phyloP scores from a whole-genome alignment of 2,888 invertebrate species.

The Drosophila aldrichi region DNA sequence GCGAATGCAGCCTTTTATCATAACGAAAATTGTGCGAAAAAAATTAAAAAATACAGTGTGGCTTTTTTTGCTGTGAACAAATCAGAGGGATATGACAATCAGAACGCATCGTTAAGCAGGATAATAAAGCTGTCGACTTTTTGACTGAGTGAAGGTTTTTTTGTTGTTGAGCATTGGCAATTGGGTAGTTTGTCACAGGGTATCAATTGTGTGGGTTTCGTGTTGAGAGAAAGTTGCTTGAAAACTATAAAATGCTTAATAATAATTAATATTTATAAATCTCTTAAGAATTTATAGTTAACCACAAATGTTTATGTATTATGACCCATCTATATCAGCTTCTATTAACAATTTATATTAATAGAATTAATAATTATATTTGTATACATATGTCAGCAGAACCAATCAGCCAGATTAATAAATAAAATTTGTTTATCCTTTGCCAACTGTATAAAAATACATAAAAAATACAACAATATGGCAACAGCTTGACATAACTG shows the following conservation, averaged over 20 bases:
- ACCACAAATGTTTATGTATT: too few species aligned
- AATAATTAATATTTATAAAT: too few species aligned
- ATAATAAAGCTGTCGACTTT: constrained; percentile 46
- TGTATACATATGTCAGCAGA: constrained; percentile 11
- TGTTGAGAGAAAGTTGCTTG: not conserved
- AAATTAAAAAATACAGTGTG: constrained; percentile 7
- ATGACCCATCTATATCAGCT: too few species aligned
- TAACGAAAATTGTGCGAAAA: constrained; percentile 38
- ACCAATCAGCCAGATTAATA: constrained; percentile 23
- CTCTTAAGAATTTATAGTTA: too few species aligned
- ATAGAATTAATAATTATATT: too few species aligned
- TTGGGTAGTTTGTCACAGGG: not conserved
- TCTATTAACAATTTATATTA: not conserved
- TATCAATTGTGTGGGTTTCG: not conserved
- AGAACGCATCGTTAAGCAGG: constrained; percentile 55
- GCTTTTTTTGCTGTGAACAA: constrained; percentile 8
- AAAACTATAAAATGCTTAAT: too few species aligned
- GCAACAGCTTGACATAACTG: not conserved
- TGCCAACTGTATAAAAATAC: constrained; percentile 13
- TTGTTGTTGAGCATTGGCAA: not conserved
- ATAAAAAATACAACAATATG: not conserved
- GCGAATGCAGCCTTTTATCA: constrained; percentile 8
- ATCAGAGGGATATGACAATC: constrained; percentile 56
- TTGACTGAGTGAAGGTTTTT: constrained; percentile 4
- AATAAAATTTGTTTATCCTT: constrained; percentile 20